phyloP scores from a whole-genome alignment of 2,113 vertebrate species.

The Ochotona curzoniae region DNA sequence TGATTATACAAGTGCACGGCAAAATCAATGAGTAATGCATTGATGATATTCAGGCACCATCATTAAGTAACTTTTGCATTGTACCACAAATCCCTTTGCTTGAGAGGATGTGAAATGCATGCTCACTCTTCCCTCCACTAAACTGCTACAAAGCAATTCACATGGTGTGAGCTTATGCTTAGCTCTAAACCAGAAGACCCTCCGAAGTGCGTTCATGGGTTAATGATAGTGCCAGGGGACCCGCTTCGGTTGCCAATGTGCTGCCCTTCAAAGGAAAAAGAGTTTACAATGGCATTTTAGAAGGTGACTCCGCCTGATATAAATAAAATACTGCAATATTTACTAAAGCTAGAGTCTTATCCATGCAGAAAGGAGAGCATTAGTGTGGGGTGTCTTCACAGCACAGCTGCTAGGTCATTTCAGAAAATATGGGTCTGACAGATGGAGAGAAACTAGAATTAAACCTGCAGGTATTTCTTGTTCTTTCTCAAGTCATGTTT shows the following conservation, averaged over 20 bases:
- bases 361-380: slow-evolving; percentile 5
- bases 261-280: neutral
- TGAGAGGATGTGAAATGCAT: neutral
- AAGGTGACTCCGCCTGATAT: slow-evolving; percentile 22
- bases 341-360: slow-evolving; percentile 43
- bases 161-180: neutral
- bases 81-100: neutral
- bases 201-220: neutral
- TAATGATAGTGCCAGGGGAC: neutral
- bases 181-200: neutral
- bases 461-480: slow-evolving; percentile 76
- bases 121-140: neutral
- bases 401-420: slow-evolving; percentile 66
- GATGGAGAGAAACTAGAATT: slow-evolving; percentile 76
- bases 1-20: neutral
- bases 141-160: neutral
- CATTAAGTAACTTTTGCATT: slow-evolving; percentile 9
- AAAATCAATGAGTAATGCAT: neutral
- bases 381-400: slow-evolving; percentile 51
- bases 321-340: slow-evolving; percentile 77
- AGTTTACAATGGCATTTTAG: neutral
- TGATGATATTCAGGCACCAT: neutral
- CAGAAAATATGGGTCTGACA: slow-evolving; percentile 77
- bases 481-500: slow-evolving; percentile 81
- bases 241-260: neutral